phyloP scores from a whole-genome alignment of 1,140 invertebrate species.

The Laupala kohalensis region DNA sequence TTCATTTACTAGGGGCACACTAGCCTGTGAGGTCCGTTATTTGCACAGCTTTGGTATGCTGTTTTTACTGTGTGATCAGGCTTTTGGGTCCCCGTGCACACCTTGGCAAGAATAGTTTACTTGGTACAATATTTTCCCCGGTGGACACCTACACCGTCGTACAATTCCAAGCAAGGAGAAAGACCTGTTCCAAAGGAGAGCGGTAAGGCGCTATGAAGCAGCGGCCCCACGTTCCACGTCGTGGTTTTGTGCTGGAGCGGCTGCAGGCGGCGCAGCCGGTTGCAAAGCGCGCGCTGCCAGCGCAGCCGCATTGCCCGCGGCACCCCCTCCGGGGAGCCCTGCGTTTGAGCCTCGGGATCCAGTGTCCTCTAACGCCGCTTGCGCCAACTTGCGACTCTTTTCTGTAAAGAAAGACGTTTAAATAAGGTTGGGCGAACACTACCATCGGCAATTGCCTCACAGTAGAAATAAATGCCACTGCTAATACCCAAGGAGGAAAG shows the following conservation, averaged over 20 bases:
- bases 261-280: no score
- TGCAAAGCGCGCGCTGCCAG: no score
- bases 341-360: neutral
- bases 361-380: neutral
- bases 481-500: no score
- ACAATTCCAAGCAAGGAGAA: neutral
- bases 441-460: no score
- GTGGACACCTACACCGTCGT: neutral
- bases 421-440: no score
- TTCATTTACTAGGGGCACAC: neutral
- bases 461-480: no score
- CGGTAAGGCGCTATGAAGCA: no score
- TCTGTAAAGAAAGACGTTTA: neutral
- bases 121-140: neutral
- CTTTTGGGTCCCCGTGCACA: constrained; percentile 26
- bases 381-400: neutral
- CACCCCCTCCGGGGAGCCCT: no score
- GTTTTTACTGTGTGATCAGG: constrained; percentile 11
- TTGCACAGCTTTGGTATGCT: neutral
- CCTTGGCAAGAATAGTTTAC: constrained; percentile 8
- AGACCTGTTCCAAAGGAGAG: neutral
- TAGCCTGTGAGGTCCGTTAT: neutral
- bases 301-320: no score
- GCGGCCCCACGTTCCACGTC: neutral
- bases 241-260: neutral